Base-by-base conservation (phyloP, 2,797 vertebrate genomes). In the Agapornis canus region DNA sequence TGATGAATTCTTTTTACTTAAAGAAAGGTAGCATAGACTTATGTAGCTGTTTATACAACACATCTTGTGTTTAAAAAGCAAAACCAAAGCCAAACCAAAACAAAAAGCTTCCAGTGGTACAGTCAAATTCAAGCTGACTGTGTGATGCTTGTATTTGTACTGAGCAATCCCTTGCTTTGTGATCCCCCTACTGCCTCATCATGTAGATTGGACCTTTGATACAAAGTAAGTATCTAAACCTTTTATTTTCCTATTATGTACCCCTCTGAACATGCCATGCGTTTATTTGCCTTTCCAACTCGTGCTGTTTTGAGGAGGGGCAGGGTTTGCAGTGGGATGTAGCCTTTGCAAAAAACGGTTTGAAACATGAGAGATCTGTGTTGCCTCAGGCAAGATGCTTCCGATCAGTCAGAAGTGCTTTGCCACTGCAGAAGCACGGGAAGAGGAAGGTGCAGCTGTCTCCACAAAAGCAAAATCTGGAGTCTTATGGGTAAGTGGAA, bases 161-260 rank as follows among this genome's bases (percentile, higher is more conserved):
- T 49, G 19, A 76, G 11, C 15, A 61, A 8, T 23, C 15, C 10
- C 25, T 64, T 85, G 5, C 9, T 87, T 57, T 80, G 18, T 52
- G 1, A 9, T 9, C 23, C 43, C 47, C 42, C 70, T 12, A 10
- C 6, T 0, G 0, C 10, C 4, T 5, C 13, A 2, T 73, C 11
- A 1, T 76, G 7, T 68, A 52, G 57, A 32, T 37, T 68, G 4
- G 73, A 19, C 13, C 29, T 84, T 78, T 73, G 35, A 23, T 71
- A 40, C 25, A 68, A 66, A 76, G 52, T 86, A 90, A 70, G 5
- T 83, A 65, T 29, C 35, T 65, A 32, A 59, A 65, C 27, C 7
- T 15, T 59, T 59, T 35, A 10, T 35, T 85, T 80, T 60, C 26
- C 11, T 81, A 1, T 65, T 84, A 6, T 8, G 4, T 82, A 12